Percentiles rank a stretch among this genome's conserved stretches.
Evolutionary conservation across 2,797 vertebrate species (phyloP).

Genomic region (Mallotus villosus): DNA sequence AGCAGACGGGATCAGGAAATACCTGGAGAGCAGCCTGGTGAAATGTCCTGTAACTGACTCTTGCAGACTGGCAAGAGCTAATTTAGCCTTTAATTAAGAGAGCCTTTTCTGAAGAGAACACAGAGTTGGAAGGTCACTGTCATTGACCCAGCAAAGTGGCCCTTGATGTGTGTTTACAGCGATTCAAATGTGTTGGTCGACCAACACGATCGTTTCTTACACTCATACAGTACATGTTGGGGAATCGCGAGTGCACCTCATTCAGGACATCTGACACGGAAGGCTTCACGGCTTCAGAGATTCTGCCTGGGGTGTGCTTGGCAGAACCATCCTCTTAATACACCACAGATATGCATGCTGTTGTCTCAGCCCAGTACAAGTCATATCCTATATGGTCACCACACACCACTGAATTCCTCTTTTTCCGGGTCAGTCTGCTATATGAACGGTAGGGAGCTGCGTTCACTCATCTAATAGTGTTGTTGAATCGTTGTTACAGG

Average conservation of each 20-base stretch:
- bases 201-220: no score
- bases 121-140: background rate
- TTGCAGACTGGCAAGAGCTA: background rate
- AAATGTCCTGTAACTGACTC: slow-evolving; percentile 7
- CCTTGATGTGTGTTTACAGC: no score
- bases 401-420: background rate
- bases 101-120: background rate
- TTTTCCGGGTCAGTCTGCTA: background rate
- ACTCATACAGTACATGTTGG: no score
- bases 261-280: background rate
- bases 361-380: no score
- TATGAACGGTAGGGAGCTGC: background rate
- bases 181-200: no score
- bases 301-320: background rate
- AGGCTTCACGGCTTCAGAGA: background rate
- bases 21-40: background rate
- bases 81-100: background rate
- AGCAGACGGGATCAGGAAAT: slow-evolving; percentile 1
- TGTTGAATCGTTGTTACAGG: background rate
- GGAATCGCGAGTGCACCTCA: no score
- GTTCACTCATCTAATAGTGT: background rate
- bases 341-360: background rate
- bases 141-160: background rate
- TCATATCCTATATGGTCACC: no score
- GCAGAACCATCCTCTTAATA: background rate